Evolutionary conservation across 35 echinoderm and acorn worm genomes (phyloP).

Genomic region (Lytechinus variegatus): DNA sequence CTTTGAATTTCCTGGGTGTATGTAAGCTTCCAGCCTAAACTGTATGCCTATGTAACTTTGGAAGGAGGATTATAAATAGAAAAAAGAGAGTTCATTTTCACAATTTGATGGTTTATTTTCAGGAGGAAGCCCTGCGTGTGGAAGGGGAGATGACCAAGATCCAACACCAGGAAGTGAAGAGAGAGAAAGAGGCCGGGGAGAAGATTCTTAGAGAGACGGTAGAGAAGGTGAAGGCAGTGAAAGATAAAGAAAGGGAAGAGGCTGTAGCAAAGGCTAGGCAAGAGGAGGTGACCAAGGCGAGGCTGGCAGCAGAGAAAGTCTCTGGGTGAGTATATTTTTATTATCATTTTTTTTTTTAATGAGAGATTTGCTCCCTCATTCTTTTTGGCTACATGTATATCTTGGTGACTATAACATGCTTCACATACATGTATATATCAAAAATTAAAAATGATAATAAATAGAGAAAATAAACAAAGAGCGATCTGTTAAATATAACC

Average conservation of each 20-base stretch:
- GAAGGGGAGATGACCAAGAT: conserved; percentile 87
- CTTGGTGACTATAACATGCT: no score
- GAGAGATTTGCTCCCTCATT: background rate
- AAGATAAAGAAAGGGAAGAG: conserved; percentile 68
- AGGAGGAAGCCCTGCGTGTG: conserved; percentile 79
- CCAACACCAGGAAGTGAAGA: conserved; percentile 71
- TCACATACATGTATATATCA: no score
- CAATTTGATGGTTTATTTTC: background rate
- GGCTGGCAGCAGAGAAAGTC: conserved; percentile 74
- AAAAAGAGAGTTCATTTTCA: no score
- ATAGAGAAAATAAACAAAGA: background rate
- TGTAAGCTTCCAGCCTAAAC: no score
- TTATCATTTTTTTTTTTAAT: background rate
- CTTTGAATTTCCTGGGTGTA: no score
- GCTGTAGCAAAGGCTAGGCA: conserved; percentile 77
- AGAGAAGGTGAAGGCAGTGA: conserved; percentile 58
- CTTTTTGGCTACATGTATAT: no score
- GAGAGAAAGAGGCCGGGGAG: conserved; percentile 77
- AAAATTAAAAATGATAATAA: no score
- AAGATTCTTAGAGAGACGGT: conserved; percentile 73
- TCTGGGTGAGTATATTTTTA: conserved; percentile 70
- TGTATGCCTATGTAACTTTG: no score
- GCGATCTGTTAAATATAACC: no score
- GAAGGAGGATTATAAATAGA: no score
- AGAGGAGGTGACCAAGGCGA: conserved; percentile 78